Evolutionary conservation across 2,113 vertebrate species (phyloP).

Genomic region (rabbit (Oryctolagus cuniculus)): mOryCun1.1 NC_091444.1:32234001-32234500

Average conservation of each 20-base stretch:
- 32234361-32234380: background rate
- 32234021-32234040: background rate
- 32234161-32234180: background rate
- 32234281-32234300: background rate
- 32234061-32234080: background rate
- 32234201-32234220: background rate
- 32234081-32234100: background rate
- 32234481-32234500: background rate
- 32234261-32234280: background rate
- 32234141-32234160: background rate
- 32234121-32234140: background rate
- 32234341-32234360: background rate
- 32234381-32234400: background rate
- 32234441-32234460: conserved; percentile 1
- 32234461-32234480: too few relatives aligned
- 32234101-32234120: too few relatives aligned
- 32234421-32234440: background rate
- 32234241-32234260: background rate
- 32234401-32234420: background rate
- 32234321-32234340: background rate
- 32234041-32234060: background rate
- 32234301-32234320: background rate
- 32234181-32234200: background rate
- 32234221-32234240: background rate
- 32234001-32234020: background rate